Conservation (phyloP, 2,888 invertebrate species). For the Trilocha varians region DNA sequence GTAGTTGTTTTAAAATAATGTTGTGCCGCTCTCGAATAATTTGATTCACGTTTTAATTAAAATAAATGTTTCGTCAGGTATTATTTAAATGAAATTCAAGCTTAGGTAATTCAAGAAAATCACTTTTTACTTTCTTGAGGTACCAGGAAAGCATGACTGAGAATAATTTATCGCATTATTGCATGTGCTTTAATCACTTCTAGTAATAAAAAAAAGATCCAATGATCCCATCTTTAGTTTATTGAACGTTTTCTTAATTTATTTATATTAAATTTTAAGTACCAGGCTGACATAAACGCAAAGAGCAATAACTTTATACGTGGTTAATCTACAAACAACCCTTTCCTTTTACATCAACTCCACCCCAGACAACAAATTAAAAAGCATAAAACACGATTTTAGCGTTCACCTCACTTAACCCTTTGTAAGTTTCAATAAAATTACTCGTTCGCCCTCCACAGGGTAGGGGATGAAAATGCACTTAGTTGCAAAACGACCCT, state of each 20-base stretch:
- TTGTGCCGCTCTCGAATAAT: not conserved
- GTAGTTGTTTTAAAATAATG: slow-evolving; percentile 1
- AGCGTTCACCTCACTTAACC: slow-evolving; percentile 52
- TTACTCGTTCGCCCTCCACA: slow-evolving; percentile 40
- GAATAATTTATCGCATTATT: too few species aligned
- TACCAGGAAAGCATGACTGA: too few species aligned
- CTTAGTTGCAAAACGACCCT: slow-evolving; percentile 28
- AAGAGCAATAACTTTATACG: slow-evolving; percentile 4
- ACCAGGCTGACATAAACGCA: slow-evolving; percentile 8
- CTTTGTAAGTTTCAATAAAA: slow-evolving; percentile 47
- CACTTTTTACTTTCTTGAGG: too few species aligned
- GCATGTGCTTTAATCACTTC: too few species aligned
- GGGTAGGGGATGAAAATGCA: slow-evolving; percentile 25
- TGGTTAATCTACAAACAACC: too few species aligned
- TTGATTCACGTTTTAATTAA: too few species aligned
- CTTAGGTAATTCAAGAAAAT: too few species aligned
- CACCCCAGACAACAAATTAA: slow-evolving; percentile 52
- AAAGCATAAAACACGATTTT: slow-evolving; percentile 60
- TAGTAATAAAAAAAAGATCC: too few species aligned
- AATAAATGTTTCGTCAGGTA: too few species aligned
- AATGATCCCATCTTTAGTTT: too few species aligned
- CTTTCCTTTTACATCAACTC: not conserved
- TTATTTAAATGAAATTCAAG: too few species aligned
- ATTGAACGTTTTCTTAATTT: not conserved
- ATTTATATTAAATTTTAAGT: not conserved